These are phyloP conservation scores for Drosophila funebris DNA, from an alignment of 1,140 invertebrate species.

Conservation along the genomic window DNA sequence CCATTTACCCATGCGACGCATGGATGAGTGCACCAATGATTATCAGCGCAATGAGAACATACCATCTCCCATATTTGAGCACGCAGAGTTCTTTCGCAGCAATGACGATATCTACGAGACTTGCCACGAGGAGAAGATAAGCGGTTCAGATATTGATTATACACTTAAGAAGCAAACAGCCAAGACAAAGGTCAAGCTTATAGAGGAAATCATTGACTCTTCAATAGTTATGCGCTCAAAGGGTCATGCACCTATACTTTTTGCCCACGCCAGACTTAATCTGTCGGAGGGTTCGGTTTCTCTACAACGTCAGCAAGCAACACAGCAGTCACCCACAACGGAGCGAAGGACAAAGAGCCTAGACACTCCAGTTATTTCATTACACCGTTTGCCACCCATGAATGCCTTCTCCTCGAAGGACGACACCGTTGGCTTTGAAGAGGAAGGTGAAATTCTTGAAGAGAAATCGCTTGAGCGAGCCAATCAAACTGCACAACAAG, in stretches of 20 bases:
- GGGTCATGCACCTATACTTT: slow-evolving; percentile 90
- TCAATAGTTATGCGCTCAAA: slow-evolving; percentile 84
- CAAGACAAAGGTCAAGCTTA: slow-evolving; percentile 79
- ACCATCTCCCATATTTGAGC: slow-evolving; percentile 86
- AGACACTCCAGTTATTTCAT: slow-evolving; percentile 91
- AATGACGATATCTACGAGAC: slow-evolving; percentile 85
- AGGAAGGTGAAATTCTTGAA: slow-evolving; percentile 87
- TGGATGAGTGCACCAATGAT: slow-evolving; percentile 85
- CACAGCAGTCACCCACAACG: slow-evolving; percentile 88
- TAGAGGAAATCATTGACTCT: slow-evolving; percentile 83
- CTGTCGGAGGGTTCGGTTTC: slow-evolving; percentile 92
- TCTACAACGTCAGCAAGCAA: slow-evolving; percentile 89
- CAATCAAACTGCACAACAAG: slow-evolving; percentile 38
- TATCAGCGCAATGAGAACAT: slow-evolving; percentile 86
- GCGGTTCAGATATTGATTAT: slow-evolving; percentile 75
- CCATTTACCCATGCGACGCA: slow-evolving; percentile 77
- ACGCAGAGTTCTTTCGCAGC: slow-evolving; percentile 86
- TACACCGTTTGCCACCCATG: slow-evolving; percentile 90
- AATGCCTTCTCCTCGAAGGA: slow-evolving; percentile 94
- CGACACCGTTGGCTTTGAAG: slow-evolving; percentile 90
- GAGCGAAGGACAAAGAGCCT: slow-evolving; percentile 91
- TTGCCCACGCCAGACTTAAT: slow-evolving; percentile 90
- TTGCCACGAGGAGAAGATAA: slow-evolving; percentile 78
- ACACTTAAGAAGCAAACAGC: slow-evolving; percentile 80
- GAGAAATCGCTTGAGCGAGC: slow-evolving; percentile 84